These are phyloP conservation scores for Orcinus orca DNA, from an alignment of 2,113 vertebrate species.

Conservation along the genomic window DNA sequence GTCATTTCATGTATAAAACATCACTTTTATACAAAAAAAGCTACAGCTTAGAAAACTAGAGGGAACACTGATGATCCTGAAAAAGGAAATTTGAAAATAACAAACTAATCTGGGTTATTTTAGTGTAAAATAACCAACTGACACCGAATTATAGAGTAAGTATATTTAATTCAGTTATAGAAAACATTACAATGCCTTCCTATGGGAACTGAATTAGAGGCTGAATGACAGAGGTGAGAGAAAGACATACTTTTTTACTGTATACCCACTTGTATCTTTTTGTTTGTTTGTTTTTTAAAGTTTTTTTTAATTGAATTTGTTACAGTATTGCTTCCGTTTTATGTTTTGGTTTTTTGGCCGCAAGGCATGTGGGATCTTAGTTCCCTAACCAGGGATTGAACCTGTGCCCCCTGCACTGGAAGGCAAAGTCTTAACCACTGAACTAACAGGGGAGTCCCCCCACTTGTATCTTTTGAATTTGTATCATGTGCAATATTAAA, in stretches of 20 bases:
- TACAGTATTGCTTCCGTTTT: too few species aligned
- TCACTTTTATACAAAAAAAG: not conserved
- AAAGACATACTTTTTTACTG: not conserved
- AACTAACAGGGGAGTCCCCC: too few species aligned
- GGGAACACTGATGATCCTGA: not conserved
- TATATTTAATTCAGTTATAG: not conserved
- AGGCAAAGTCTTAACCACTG: too few species aligned
- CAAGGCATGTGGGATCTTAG: too few species aligned
- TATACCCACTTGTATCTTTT: not conserved
- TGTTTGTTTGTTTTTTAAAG: too few species aligned
- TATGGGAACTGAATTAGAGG: not conserved
- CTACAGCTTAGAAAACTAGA: not conserved
- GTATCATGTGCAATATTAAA: not conserved
- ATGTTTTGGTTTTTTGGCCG: too few species aligned
- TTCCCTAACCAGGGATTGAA: too few species aligned
- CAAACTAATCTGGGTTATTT: not conserved
- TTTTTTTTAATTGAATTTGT: too few species aligned
- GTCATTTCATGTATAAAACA: not conserved
- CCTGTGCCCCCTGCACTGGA: too few species aligned
- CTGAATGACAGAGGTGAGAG: not conserved
- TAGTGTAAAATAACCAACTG: not conserved
- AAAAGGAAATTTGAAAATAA: not conserved
- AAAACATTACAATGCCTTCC: not conserved
- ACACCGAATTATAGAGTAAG: not conserved
- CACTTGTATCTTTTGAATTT: not conserved